Evolutionary conservation across 2,113 vertebrate species (phyloP).

Genomic region (Origma solitaria): DNA sequence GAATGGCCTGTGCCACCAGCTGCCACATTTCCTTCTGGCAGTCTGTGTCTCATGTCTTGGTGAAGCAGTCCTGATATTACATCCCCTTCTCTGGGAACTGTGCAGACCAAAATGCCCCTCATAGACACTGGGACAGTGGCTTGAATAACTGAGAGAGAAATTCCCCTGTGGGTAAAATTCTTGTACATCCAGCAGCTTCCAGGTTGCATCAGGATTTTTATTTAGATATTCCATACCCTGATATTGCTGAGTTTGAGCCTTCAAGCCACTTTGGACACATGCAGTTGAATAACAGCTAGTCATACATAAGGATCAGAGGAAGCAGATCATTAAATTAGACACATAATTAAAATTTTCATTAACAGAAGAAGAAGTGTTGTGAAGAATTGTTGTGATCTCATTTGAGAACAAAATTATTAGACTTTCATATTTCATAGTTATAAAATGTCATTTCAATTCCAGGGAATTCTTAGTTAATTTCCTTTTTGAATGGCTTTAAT

Average conservation of each 20-base stretch:
- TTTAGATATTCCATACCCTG: neutral
- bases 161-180: neutral
- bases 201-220: neutral
- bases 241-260: neutral
- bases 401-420: neutral
- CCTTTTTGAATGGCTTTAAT: neutral
- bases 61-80: neutral
- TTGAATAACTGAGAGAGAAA: neutral
- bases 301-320: neutral
- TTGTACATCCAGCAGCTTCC: neutral
- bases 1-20: neutral
- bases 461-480: neutral
- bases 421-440: neutral
- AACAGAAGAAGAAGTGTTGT: neutral
- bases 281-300: neutral
- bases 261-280: neutral
- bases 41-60: neutral
- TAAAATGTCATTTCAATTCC: neutral
- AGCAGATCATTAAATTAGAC: neutral
- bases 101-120: neutral
- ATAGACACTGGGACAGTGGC: neutral
- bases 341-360: neutral
- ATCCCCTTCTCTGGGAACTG: neutral
- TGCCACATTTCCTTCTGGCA: neutral
- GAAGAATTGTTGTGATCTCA: neutral